Percentiles rank a stretch among this genome's conserved stretches.
Evolutionary conservation across 2,797 vertebrate species (phyloP).

Genomic region (Simalia tracyae): DNA sequence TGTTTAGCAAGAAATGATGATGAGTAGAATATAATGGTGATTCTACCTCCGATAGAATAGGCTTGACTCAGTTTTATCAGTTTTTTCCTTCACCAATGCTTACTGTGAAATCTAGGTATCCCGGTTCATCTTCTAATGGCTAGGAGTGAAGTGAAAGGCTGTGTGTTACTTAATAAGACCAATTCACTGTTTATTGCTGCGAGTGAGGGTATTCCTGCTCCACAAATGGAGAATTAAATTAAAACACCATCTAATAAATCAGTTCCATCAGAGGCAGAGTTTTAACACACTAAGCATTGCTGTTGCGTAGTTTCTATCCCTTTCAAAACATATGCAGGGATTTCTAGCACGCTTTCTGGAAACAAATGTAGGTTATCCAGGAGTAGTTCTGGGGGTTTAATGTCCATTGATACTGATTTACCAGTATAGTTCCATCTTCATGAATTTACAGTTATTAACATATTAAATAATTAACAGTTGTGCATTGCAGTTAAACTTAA

Average conservation of each 20-base stretch:
- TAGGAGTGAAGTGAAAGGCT: neutral
- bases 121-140: neutral
- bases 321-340: constrained; percentile 5
- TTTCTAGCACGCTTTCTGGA: constrained; percentile 3
- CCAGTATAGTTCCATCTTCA: neutral
- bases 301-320: constrained; percentile 1
- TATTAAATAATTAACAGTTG: neutral
- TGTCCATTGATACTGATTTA: neutral
- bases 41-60: constrained; percentile 47
- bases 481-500: neutral
- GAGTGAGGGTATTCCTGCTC: constrained; percentile 12
- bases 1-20: constrained; percentile 28
- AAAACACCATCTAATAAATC: constrained; percentile 23
- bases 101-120: constrained; percentile 18
- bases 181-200: constrained; percentile 11
- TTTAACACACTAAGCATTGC: constrained; percentile 6
- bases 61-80: constrained; percentile 29
- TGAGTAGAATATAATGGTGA: constrained; percentile 32
- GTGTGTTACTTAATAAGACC: constrained; percentile 11
- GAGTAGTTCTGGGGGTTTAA: neutral
- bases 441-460: neutral
- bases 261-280: neutral
- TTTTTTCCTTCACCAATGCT: constrained; percentile 31
- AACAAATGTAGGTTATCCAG: neutral
- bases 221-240: neutral